A percentile compares a stretch with the other conserved stretches of the same genome.
Conservation (phyloP, 1,140 invertebrate genomes). For the Ectropis grisescens region DNA sequence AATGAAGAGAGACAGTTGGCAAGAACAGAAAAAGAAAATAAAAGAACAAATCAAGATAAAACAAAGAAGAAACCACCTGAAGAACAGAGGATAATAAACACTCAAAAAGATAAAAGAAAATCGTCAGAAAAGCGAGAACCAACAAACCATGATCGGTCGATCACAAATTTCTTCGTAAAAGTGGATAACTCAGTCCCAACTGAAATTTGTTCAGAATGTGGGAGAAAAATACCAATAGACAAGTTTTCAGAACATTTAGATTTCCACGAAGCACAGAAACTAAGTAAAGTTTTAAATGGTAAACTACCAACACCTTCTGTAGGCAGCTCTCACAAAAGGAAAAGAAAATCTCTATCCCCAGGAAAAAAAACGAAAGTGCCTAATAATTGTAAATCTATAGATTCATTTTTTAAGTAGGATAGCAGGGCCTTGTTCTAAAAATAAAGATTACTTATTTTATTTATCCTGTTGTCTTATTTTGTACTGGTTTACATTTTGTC, state of each 20-base stretch:
- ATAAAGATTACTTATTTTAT: not conserved
- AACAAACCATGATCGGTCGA: constrained; percentile 11
- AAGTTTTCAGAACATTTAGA: constrained; percentile 77
- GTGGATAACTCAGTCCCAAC: constrained; percentile 34
- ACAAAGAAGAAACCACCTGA: constrained; percentile 15
- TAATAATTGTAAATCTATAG: constrained; percentile 37
- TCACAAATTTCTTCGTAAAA: constrained; percentile 46
- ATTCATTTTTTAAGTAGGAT: constrained; percentile 41
- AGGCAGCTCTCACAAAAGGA: constrained; percentile 32
- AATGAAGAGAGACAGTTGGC: constrained; percentile 59
- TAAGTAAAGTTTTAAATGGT: constrained; percentile 68
- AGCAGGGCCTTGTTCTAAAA: too few relatives aligned
- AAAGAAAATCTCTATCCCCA: constrained; percentile 41
- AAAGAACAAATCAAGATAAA: constrained; percentile 15
- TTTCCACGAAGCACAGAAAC: constrained; percentile 78
- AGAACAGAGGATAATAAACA: constrained; percentile 14
- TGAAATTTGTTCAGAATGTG: constrained; percentile 74
- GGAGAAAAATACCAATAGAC: constrained; percentile 69
- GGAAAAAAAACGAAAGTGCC: constrained; percentile 42
- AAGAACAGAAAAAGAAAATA: constrained; percentile 28
- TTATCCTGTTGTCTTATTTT: too few relatives aligned
- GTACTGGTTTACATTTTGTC: too few relatives aligned
- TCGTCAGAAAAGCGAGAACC: not conserved
- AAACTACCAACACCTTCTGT: constrained; percentile 7
- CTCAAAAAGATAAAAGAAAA: constrained; percentile 4